Percentiles rank a stretch among this genome's conserved stretches.
These are phyloP conservation scores for Botia kubotai DNA, from an alignment of 2,797 vertebrate genomes.

Conservation along the genomic window DNA sequence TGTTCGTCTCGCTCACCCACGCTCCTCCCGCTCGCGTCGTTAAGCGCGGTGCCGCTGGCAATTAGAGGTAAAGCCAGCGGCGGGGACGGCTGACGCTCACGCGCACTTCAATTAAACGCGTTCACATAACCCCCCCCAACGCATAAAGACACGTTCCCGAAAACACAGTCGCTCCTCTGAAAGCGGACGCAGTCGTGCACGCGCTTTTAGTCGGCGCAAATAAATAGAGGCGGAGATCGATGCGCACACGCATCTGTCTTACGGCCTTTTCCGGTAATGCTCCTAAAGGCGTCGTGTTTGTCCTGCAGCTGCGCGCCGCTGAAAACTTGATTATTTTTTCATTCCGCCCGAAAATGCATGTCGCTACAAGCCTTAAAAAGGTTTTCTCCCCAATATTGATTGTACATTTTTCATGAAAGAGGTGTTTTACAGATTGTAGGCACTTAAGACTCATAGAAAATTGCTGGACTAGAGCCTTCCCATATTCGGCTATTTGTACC, in stretches of 20 bases:
- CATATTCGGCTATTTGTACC: conserved; percentile 63
- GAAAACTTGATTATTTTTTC: conserved; percentile 28
- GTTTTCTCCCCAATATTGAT: conserved; percentile 51
- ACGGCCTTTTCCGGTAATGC: conserved; percentile 54
- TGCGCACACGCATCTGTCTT: conserved; percentile 58
- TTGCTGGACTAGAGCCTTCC: conserved; percentile 52
- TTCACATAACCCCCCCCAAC: conserved; percentile 69
- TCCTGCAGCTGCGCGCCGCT: conserved; percentile 15
- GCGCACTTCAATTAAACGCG: conserved; percentile 82
- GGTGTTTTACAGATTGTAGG: conserved; percentile 53
- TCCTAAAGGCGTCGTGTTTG: conserved; percentile 21
- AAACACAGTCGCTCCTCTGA: conserved; percentile 53
- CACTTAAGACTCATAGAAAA: conserved; percentile 63
- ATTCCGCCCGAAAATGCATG: conserved; percentile 27
- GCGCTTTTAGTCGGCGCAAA: conserved; percentile 4
- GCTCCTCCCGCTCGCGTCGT: conserved; percentile 76
- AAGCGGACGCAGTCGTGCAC: neutral
- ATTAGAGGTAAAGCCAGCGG: conserved; percentile 82
- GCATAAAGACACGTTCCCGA: conserved; percentile 69
- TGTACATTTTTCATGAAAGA: conserved; percentile 51
- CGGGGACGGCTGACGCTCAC: conserved; percentile 78
- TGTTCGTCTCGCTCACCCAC: conserved; percentile 29
- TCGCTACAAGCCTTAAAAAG: conserved; percentile 36
- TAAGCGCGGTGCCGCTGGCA: conserved; percentile 81
- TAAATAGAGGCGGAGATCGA: conserved; percentile 40